Evolutionary conservation across 1,140 invertebrate species (phyloP).

Genomic region (Anoplophora glabripennis): DNA sequence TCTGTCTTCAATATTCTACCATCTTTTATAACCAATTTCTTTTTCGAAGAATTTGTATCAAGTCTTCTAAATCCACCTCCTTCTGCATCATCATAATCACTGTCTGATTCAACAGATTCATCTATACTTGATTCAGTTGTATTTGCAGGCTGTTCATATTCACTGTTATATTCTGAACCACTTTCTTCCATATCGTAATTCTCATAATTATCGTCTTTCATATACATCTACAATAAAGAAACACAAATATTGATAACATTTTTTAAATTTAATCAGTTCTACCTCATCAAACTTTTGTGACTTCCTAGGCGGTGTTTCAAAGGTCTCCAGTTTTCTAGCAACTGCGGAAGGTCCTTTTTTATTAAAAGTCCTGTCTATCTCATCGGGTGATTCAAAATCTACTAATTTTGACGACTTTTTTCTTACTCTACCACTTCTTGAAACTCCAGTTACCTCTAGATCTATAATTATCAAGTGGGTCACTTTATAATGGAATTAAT

Average conservation of each 20-base stretch:
- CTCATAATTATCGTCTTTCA: conserved; percentile 48
- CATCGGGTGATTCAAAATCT: conserved; percentile 88
- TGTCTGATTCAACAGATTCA: conserved; percentile 51
- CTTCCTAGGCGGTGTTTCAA: conserved; percentile 41
- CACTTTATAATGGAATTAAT: no score
- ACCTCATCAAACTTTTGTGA: conserved; percentile 48
- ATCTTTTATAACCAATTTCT: conserved; percentile 70
- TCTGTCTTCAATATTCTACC: conserved; percentile 63
- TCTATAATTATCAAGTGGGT: conserved; percentile 50
- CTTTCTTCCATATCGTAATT: conserved; percentile 52
- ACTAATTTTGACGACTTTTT: conserved; percentile 94
- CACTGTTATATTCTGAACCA: conserved; percentile 45
- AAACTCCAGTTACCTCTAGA: conserved; percentile 80
- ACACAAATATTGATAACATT: background rate
- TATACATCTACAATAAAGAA: conserved; percentile 23
- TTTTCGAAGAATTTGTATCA: conserved; percentile 62
- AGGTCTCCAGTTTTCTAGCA: conserved; percentile 41
- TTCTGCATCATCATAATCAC: conserved; percentile 51
- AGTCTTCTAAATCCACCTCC: conserved; percentile 53
- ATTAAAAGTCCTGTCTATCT: conserved; percentile 56
- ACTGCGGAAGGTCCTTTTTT: conserved; percentile 47
- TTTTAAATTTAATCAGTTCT: background rate
- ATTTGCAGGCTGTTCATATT: conserved; percentile 42
- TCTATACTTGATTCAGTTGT: conserved; percentile 42
- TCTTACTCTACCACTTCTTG: conserved; percentile 80